phyloP scores from a whole-genome alignment of 2,113 vertebrate genomes.

The Dermatemys mawii region DNA sequence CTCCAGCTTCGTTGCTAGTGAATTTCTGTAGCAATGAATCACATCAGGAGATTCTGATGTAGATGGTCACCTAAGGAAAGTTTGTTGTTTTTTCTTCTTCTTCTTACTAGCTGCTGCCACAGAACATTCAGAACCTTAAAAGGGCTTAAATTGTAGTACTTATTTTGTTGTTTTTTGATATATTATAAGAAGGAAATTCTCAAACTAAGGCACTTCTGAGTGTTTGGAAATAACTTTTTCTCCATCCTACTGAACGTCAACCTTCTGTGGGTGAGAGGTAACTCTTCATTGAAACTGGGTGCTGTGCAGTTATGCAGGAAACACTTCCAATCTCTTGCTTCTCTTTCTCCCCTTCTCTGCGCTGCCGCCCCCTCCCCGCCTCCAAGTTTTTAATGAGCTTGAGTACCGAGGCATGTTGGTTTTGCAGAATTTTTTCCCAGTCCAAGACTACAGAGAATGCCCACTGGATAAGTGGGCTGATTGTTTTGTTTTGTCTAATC shows the following conservation, averaged over 20 bases:
- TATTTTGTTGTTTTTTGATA: fast-evolving
- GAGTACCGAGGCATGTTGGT: background rate
- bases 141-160: conserved; percentile 1
- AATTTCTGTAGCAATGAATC: conserved; percentile 31
- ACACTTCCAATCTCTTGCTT: too few relatives aligned
- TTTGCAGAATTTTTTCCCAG: background rate
- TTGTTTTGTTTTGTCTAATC: background rate
- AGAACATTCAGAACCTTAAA: background rate
- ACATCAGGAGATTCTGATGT: conserved; percentile 26
- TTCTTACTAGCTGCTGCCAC: background rate
- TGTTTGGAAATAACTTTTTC: background rate
- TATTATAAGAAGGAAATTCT: background rate
- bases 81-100: background rate
- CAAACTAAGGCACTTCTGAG: conserved; percentile 6
- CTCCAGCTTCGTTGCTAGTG: background rate
- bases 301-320: background rate
- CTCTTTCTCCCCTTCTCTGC: background rate
- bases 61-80: background rate
- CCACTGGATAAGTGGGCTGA: background rate
- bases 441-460: fast-evolving
- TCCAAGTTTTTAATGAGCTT: fast-evolving
- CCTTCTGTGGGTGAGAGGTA: background rate
- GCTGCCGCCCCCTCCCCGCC: too few relatives aligned
- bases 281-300: background rate
- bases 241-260: background rate